phyloP scores from a whole-genome alignment of 1,140 invertebrate genomes.

The Habropoda laboriosa region DNA sequence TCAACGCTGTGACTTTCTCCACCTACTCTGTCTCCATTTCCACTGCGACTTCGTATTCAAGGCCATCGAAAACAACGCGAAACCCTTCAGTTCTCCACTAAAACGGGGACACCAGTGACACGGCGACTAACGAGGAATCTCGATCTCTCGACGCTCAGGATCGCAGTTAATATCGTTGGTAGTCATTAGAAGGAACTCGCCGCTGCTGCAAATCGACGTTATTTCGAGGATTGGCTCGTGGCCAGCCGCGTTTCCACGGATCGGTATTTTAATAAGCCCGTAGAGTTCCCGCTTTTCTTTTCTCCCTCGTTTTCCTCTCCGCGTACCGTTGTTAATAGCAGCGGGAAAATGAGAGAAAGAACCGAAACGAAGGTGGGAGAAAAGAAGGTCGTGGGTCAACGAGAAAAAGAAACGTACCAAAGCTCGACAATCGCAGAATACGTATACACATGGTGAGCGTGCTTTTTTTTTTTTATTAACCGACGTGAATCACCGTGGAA shows the following conservation, averaged over 20 bases:
- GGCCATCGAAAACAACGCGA: neutral
- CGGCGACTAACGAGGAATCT: neutral
- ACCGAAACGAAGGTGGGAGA: neutral
- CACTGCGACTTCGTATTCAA: no score
- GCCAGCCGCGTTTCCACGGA: constrained; percentile 57
- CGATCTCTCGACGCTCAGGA: neutral
- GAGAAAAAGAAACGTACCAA: no score
- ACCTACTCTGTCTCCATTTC: no score
- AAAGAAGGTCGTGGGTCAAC: constrained; percentile 9
- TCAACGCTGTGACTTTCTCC: no score
- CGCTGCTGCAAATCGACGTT: constrained; percentile 56
- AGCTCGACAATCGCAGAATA: no score
- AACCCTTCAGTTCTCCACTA: neutral
- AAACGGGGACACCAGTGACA: neutral
- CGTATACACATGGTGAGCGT: no score
- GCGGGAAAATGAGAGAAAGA: neutral
- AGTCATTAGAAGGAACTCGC: neutral
- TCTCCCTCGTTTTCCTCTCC: neutral
- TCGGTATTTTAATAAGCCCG: constrained; percentile 63
- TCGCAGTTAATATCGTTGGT: constrained; percentile 34
- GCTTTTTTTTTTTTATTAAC: constrained; percentile 44
- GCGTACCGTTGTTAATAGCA: constrained; percentile 20
- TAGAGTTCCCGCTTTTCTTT: neutral
- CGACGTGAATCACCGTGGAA: constrained; percentile 29
- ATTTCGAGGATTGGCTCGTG: constrained; percentile 58